These are phyloP conservation scores for Camarhynchus parvulus DNA, from an alignment of 2,113 vertebrate genomes.

Conservation along the genomic window DNA sequence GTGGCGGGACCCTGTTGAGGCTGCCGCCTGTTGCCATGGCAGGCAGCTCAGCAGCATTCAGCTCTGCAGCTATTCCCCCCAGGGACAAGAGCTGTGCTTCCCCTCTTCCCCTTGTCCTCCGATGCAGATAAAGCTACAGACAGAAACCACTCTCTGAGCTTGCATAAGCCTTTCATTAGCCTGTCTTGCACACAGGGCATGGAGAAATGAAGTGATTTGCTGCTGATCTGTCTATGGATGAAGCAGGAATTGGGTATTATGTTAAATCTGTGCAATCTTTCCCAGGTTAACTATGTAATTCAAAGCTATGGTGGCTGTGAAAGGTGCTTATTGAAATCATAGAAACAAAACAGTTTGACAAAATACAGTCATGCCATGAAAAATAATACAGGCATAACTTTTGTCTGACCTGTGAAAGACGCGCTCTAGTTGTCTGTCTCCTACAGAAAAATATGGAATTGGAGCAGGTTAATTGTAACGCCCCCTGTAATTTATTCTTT, in stretches of 20 bases:
- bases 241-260: not conserved
- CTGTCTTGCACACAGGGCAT: not conserved
- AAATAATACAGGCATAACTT: not conserved
- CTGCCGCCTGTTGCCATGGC: not conserved
- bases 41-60: not conserved
- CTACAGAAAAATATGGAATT: not conserved
- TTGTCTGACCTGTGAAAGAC: not conserved
- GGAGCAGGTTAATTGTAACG: not conserved
- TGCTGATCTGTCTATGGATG: not conserved
- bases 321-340: not conserved
- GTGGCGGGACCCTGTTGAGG: not conserved
- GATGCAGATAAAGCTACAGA: not conserved
- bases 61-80: not conserved
- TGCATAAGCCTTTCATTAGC: not conserved
- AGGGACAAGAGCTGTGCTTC: not conserved
- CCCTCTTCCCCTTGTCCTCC: not conserved
- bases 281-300: not conserved
- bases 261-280: not conserved
- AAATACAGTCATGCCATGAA: not conserved
- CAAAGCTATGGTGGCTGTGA: not conserved
- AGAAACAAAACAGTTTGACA: not conserved
- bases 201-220: not conserved
- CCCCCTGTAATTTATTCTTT: not conserved
- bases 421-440: not conserved
- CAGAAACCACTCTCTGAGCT: not conserved